Base-by-base conservation (phyloP, 2,797 vertebrate species). In the Sebastiscus tertius region DNA sequence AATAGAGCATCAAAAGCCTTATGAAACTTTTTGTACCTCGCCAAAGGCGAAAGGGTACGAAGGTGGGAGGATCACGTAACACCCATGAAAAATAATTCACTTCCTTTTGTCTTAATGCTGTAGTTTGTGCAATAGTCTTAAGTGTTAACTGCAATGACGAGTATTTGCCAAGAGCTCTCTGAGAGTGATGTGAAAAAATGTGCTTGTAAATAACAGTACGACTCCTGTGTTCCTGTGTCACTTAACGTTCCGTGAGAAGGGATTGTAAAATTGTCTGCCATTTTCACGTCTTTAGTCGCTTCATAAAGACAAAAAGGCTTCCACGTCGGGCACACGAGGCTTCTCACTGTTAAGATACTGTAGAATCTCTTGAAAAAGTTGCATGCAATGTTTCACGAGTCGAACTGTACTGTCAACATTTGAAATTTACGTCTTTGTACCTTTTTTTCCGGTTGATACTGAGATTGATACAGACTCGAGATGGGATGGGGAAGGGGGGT, bases 91-190 rank as follows among this genome's bases (percentile, higher is more conserved):
- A 86, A 87, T 76, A 78, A 83, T 31, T 79, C 77, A 87, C 83
- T 86, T 92, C 87, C 76, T 90, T 88, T 91, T 90, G 93, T 94
- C 93, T 93, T 93, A 93, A 94, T 39, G 72, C 88, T 90, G 91
- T 96, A 89, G 92, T 94, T 84, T 82, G 93, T 95, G 94, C 95
- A 94, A 94, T 95, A 94, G 91, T 94, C 82, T 90, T 92, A 89
- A 90, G 80, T 92, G 85, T 92, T 89, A 80, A 85, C 84, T 80
- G 81, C 86, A 83, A 94, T 88, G 85, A 89, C 18, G 78, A 91
- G 88, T 89, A 83, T 93, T 93, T 92, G 91, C 92, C 92, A 90
- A 94, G 84, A 88, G 87, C 87, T 85, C 84, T 82, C 70, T 24
- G 85, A 90, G 89, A 84, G 84, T 62, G 55, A 86, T 74, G 80